Evolutionary conservation across 2,113 vertebrate species (phyloP).

Genomic region (Cyprinodon tularosa): DNA sequence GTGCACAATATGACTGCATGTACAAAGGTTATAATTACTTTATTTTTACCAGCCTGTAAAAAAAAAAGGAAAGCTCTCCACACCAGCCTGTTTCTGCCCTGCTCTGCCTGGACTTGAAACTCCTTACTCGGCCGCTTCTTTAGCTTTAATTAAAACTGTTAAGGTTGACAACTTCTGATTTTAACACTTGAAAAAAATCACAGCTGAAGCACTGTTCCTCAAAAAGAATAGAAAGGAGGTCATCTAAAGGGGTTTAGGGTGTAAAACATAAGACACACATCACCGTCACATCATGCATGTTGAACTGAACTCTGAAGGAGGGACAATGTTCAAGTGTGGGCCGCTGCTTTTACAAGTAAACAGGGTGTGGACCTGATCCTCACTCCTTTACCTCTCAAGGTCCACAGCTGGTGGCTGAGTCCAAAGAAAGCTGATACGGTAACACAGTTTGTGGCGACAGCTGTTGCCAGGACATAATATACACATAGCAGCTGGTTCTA

Average conservation of each 20-base stretch:
- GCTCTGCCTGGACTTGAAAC: conserved; percentile 38
- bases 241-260: background rate
- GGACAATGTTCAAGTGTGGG: conserved; percentile 36
- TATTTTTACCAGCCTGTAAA: conserved; percentile 4
- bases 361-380: conserved; percentile 43
- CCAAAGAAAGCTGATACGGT: conserved; percentile 57
- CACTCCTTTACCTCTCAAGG: conserved; percentile 42
- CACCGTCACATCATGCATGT: conserved; percentile 9
- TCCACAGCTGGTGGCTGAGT: conserved; percentile 50
- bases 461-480: conserved; percentile 50
- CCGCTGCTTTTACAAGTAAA: conserved; percentile 50
- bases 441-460: conserved; percentile 57
- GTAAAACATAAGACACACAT: background rate
- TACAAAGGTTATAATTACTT: conserved; percentile 1
- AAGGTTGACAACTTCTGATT: conserved; percentile 12
- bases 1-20: background rate
- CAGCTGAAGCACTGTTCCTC: background rate
- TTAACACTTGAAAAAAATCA: conserved; percentile 8
- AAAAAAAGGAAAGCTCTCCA: conserved; percentile 21
- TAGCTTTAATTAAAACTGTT: background rate
- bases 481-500: conserved; percentile 59
- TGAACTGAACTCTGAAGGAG: conserved; percentile 14
- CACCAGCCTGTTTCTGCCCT: conserved; percentile 4
- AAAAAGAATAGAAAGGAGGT: background rate
- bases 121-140: background rate